Evolutionary conservation across 2,113 vertebrate genomes (phyloP).

Genomic region (Rhabdomys dilectus): DNA sequence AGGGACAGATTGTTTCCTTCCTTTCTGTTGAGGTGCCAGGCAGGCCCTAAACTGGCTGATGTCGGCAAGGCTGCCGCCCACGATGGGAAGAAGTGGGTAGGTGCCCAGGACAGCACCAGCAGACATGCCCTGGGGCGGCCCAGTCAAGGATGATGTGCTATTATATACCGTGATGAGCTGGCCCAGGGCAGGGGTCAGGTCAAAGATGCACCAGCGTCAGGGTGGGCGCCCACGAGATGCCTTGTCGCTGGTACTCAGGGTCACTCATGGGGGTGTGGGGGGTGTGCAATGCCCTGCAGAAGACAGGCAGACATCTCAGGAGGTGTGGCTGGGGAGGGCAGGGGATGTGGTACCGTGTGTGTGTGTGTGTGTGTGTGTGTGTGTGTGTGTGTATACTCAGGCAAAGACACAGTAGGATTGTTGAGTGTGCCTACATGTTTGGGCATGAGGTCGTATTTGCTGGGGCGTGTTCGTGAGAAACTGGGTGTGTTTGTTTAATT

Average conservation of each 20-base stretch:
- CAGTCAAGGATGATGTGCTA: constrained; percentile 54
- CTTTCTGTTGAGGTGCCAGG: constrained; percentile 79
- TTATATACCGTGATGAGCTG: background rate
- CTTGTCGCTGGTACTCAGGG: background rate
- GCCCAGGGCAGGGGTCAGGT: background rate
- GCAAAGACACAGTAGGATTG: rapidly evolving
- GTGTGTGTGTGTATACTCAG: rapidly evolving
- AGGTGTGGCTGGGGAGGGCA: background rate
- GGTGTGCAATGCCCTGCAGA: background rate
- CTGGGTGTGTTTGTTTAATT: background rate
- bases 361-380: background rate
- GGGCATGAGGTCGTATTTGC: background rate
- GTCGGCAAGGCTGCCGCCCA: constrained; percentile 55
- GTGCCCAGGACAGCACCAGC: constrained; percentile 71
- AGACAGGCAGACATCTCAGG: background rate
- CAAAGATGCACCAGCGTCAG: background rate
- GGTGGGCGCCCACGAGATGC: rapidly evolving
- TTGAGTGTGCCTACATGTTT: background rate
- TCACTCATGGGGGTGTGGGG: background rate
- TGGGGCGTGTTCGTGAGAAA: background rate
- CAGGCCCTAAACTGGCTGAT: constrained; percentile 57
- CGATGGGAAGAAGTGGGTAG: constrained; percentile 69
- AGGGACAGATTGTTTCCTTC: constrained; percentile 75
- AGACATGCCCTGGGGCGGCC: constrained; percentile 74
- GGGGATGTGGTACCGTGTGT: rapidly evolving